These are phyloP conservation scores for Caenorhabditis drosophilae DNA, from an alignment of 2,888 invertebrate species.

Conservation along the genomic window DNA sequence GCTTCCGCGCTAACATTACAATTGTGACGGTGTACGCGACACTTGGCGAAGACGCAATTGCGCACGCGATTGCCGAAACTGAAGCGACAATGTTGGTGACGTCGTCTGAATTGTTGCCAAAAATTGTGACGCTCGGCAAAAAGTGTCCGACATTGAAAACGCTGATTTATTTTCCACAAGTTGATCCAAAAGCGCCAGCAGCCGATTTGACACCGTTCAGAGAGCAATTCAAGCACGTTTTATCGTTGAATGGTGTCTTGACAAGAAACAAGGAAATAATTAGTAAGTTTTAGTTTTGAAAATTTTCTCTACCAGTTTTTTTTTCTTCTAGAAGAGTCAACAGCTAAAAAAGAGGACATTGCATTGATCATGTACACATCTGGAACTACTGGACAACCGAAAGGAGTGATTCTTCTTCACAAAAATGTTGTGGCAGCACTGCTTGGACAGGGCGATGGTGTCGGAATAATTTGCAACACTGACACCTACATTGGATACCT, in stretches of 20 bases:
- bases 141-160: constrained; percentile 54
- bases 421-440: constrained; percentile 71
- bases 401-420: constrained; percentile 70
- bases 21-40: constrained; percentile 96
- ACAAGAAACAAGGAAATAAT: constrained; percentile 38
- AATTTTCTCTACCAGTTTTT: too few species aligned
- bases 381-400: constrained; percentile 79
- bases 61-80: constrained; percentile 93
- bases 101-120: constrained; percentile 86
- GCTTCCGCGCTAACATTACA: constrained; percentile 87
- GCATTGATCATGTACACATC: constrained; percentile 98
- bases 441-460: constrained; percentile 70
- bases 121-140: constrained; percentile 74
- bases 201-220: constrained; percentile 37
- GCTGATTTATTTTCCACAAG: constrained; percentile 59
- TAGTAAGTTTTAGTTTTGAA: constrained; percentile 21
- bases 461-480: constrained; percentile 56
- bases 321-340: constrained; percentile 47
- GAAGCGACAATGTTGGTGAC: constrained; percentile 91
- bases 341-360: constrained; percentile 42
- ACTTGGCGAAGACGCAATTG: constrained; percentile 90
- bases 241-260: constrained; percentile 49
- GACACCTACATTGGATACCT: constrained; percentile 92
- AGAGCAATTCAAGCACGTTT: constrained; percentile 51
- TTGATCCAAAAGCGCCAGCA: constrained; percentile 25